Conservation (phyloP, 2,888 invertebrate genomes). For the Romanomermis culicivorax region DNA sequence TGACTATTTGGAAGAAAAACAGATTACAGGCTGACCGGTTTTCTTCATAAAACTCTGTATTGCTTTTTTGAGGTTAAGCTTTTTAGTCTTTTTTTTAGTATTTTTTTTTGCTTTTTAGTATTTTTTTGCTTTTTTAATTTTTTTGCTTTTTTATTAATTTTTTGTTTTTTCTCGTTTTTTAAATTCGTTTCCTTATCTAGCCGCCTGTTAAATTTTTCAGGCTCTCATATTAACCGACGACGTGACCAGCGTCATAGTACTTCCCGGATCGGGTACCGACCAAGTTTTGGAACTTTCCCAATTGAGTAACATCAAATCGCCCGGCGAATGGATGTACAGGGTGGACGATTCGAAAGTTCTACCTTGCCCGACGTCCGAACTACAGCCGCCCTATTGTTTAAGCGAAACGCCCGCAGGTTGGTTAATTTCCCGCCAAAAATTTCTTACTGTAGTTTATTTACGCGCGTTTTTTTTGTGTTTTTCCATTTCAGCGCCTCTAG, state of each 20-base stretch:
- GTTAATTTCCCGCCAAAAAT: neutral
- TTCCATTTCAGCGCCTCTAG: too few relatives aligned
- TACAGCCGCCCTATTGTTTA: constrained; percentile 24
- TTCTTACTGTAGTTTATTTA: neutral
- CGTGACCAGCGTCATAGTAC: constrained; percentile 17
- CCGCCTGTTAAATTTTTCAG: constrained; percentile 7
- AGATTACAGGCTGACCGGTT: too few relatives aligned
- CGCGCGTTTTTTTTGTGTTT: neutral
- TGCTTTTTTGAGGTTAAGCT: too few relatives aligned
- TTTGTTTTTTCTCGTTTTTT: too few relatives aligned
- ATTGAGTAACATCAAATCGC: constrained; percentile 21
- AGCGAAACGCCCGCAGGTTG: neutral
- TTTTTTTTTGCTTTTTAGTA: too few relatives aligned
- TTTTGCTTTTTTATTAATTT: too few relatives aligned
- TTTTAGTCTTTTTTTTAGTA: too few relatives aligned
- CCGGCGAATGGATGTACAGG: constrained; percentile 14
- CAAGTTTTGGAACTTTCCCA: constrained; percentile 21
- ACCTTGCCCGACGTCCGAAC: constrained; percentile 19
- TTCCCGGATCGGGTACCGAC: constrained; percentile 25
- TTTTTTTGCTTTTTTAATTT: too few relatives aligned
- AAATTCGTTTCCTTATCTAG: too few relatives aligned
- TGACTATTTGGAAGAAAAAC: too few relatives aligned
- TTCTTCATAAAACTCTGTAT: too few relatives aligned
- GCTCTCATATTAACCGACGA: constrained; percentile 23
- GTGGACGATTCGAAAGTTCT: constrained; percentile 15